Evolutionary conservation across 2,888 invertebrate genomes (phyloP), one percentile per base, ranked within the genome.

Genomic region (Oxyscelio sp.): DNA sequence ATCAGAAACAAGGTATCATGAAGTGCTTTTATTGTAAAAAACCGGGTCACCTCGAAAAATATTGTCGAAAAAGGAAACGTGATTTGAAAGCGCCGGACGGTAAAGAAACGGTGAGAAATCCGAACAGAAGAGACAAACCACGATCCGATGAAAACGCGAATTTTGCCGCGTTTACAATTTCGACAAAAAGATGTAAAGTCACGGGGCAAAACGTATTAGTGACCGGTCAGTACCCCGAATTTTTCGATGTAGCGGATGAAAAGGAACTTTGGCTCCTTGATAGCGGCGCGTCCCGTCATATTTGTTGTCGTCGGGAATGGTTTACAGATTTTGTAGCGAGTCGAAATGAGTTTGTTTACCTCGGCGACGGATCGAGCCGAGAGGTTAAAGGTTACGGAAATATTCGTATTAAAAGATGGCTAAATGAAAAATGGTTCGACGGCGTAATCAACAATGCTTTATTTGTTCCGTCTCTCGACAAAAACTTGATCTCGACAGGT

Each of bases 401-500:
- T 9, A 70, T 78, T 61, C 13, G 4, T 6, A 66, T 80, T n/a
- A 80, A 65, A 43, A 19, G 80, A 9, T 38, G 58, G 11, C 4
- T 80, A 9, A 48, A 71, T 13, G 66, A 27, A 22, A 34, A 66
- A 63, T 83, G 78, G 61, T 22, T 54, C 15, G 74, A 74, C 11
- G 83, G 73, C 5, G 56, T 27, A 19, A 75, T 80, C 22, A 43
- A 70, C 4, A 21, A 84, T 43, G 84, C 71, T 45, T 71, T 84
- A 24, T 80, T 43, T 31, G 75, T 84, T 45, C 75, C 75, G 4
- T 68, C 74, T 38, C 63, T 75, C 5, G 45, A 58, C 11, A 75
- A 40, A 52, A 82, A 75, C 70, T 58, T 70, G 19, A 17, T 75
- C 0, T 70, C 70, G 1, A 45, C 52, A 27, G 75, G 65, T 6